phyloP scores from a whole-genome alignment of 2,888 invertebrate species.

The Trichogramma dendrolimi region DNA sequence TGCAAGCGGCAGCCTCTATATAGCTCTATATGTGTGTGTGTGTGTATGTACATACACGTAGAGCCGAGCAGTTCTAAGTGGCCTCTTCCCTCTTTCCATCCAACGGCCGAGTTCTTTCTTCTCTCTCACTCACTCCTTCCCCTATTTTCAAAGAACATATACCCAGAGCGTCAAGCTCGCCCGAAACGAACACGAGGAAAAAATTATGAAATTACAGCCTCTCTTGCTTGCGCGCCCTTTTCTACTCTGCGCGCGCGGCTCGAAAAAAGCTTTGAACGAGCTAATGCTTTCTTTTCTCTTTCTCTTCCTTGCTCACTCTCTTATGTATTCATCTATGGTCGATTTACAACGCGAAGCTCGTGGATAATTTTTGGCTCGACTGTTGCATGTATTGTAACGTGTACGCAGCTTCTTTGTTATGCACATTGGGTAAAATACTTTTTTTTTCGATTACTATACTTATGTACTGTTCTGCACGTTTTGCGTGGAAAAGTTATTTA shows the following conservation, averaged over 20 bases:
- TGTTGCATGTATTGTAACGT: no score
- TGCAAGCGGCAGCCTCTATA: neutral
- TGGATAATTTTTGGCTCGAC: no score
- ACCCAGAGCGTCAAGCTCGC: neutral
- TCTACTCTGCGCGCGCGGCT: neutral
- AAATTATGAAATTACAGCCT: constrained; percentile 20
- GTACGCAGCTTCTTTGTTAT: no score
- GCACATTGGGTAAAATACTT: no score
- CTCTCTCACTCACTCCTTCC: neutral
- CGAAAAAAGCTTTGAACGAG: constrained; percentile 2
- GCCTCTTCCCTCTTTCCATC: constrained; percentile 13
- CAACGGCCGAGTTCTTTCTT: neutral
- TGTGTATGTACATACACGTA: no score
- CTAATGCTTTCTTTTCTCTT: neutral
- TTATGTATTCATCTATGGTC: neutral
- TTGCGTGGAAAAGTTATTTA: no score
- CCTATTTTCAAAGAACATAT: neutral
- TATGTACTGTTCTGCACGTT: no score
- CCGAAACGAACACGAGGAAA: neutral
- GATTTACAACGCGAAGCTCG: neutral
- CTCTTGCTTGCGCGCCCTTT: neutral
- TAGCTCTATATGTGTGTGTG: no score
- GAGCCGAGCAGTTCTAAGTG: constrained; percentile 3
- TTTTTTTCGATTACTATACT: no score
- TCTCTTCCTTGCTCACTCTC: neutral